These are phyloP conservation scores for Callospermophilus lateralis DNA, from an alignment of 2,113 vertebrate species.

Conservation along the genomic window DNA sequence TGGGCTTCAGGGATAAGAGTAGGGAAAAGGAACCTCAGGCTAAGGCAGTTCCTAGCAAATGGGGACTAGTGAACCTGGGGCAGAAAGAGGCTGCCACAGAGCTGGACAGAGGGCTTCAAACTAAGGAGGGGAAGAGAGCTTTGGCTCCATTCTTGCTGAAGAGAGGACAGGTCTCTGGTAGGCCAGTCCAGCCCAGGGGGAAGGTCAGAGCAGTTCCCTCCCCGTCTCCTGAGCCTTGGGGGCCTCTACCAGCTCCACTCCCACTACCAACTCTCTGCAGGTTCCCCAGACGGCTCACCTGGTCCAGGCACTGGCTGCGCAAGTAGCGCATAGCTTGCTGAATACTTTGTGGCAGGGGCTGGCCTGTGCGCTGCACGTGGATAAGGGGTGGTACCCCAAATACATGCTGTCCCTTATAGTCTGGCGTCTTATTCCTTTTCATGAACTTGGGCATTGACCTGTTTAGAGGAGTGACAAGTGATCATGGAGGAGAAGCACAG, in stretches of 20 bases:
- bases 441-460: conserved; percentile 95
- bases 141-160: background rate
- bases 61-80: background rate
- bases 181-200: background rate
- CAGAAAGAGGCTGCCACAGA: background rate
- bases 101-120: background rate
- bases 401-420: conserved; percentile 91
- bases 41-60: background rate
- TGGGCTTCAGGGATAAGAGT: background rate
- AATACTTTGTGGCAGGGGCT: conserved; percentile 93
- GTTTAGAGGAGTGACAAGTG: background rate
- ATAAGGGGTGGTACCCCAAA: conserved; percentile 92
- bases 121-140: background rate
- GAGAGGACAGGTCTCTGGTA: background rate
- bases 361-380: conserved; percentile 91
- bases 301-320: conserved; percentile 92
- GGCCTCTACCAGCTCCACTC: background rate
- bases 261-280: background rate
- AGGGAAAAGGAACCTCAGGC: background rate
- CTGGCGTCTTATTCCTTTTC: conserved; percentile 92
- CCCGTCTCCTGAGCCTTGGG: background rate
- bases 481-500: background rate
- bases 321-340: conserved; percentile 95
- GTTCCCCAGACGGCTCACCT: conserved; percentile 84
- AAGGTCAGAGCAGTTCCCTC: background rate